phyloP scores from a whole-genome alignment of 2,797 vertebrate genomes.

The Hyperoplus immaculatus region DNA sequence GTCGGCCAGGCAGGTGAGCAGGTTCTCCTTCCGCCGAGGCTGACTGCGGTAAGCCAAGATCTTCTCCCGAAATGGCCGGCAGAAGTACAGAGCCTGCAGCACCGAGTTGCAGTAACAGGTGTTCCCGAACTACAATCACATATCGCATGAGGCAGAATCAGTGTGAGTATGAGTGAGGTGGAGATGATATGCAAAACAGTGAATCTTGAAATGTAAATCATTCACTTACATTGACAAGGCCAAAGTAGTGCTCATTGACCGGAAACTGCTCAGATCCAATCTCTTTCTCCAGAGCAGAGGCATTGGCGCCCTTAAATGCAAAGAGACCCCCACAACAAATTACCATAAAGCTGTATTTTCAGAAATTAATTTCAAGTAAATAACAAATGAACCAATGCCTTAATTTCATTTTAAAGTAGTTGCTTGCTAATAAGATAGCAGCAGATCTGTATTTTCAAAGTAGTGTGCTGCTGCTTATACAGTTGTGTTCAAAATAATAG shows the following conservation, averaged over 20 bases:
- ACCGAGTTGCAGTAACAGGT: slow-evolving; percentile 99
- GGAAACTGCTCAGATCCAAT: slow-evolving; percentile 93
- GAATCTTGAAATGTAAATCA: background rate
- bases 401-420: background rate
- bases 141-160: background rate
- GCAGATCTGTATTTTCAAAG: slow-evolving; percentile 27
- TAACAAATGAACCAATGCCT: background rate
- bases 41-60: slow-evolving; percentile 97
- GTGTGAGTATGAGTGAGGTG: background rate
- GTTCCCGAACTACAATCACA: slow-evolving; percentile 92
- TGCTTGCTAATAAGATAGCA: slow-evolving; percentile 2
- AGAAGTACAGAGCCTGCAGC: slow-evolving; percentile 97
- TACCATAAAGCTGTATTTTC: background rate
- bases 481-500: too few species aligned
- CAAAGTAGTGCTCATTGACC: slow-evolving; percentile 92
- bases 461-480: slow-evolving; percentile 19
- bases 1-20: slow-evolving; percentile 96
- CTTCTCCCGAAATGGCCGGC: slow-evolving; percentile 97
- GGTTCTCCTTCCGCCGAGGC: slow-evolving; percentile 97
- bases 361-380: background rate
- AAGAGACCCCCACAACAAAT: background rate
- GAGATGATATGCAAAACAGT: slow-evolving; percentile 3
- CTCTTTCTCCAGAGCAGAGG: slow-evolving; percentile 93
- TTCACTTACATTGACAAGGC: slow-evolving; percentile 89
- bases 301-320: slow-evolving; percentile 89